Percentiles rank a stretch among this genome's conserved stretches.
These are phyloP conservation scores for Drosophila auraria DNA, from an alignment of 1,140 invertebrate species.

Conservation along the genomic window DNA sequence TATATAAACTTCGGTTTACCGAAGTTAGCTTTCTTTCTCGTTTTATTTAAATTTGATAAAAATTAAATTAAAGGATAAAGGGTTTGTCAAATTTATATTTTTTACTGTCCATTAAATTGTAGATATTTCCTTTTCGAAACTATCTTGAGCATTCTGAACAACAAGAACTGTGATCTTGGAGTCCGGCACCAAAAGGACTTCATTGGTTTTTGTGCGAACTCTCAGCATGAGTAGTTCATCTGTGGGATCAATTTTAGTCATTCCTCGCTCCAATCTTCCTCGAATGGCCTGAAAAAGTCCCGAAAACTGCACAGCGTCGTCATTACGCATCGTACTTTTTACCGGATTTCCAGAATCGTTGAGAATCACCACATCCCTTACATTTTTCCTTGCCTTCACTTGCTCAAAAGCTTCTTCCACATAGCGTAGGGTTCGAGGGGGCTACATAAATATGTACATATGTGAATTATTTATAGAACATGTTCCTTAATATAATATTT, in stretches of 20 bases:
- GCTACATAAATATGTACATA: constrained; percentile 15
- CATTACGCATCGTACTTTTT: constrained; percentile 65
- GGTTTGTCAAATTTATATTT: not conserved
- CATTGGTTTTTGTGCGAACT: constrained; percentile 70
- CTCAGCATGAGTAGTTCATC: constrained; percentile 74
- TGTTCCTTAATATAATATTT: not conserved
- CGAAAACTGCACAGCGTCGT: constrained; percentile 57
- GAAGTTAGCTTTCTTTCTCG: no score
- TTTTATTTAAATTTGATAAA: not conserved
- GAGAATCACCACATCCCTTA: constrained; percentile 70
- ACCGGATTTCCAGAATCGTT: constrained; percentile 75
- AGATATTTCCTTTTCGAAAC: constrained; percentile 13
- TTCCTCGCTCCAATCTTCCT: constrained; percentile 63
- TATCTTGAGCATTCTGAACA: constrained; percentile 71
- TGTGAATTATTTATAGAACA: not conserved
- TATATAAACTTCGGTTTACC: no score
- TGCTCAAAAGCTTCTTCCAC: constrained; percentile 67
- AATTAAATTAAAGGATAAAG: not conserved
- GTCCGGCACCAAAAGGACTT: constrained; percentile 72
- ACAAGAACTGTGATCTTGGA: constrained; percentile 79
- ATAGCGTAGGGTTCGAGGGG: constrained; percentile 62
- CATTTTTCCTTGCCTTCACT: constrained; percentile 65
- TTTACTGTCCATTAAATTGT: not conserved
- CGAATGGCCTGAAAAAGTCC: constrained; percentile 69
- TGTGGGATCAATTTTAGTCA: constrained; percentile 68